Conservation (phyloP, 2,888 invertebrate species). For the Bursaphelenchus okinawaensis region DNA sequence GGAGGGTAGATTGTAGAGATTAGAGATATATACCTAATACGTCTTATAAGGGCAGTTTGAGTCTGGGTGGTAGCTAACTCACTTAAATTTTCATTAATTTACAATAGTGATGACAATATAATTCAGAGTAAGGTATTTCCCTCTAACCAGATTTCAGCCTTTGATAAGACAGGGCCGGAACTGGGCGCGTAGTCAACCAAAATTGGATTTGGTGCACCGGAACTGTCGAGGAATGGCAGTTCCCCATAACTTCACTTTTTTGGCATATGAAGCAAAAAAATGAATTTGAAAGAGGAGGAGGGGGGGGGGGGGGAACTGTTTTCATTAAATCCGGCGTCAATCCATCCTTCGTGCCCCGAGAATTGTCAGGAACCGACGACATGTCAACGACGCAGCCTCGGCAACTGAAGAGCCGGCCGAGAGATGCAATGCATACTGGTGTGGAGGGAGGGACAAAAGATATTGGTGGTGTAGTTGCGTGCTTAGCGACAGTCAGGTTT, state of each 20-base stretch:
- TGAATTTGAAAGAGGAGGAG: neutral
- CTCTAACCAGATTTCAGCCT: too few species aligned
- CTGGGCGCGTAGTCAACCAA: too few species aligned
- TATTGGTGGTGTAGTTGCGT: neutral
- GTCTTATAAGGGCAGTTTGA: too few species aligned
- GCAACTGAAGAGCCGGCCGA: neutral
- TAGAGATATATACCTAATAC: too few species aligned
- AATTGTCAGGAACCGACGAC: neutral
- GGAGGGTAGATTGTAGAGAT: neutral
- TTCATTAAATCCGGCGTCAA: neutral
- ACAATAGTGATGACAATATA: too few species aligned
- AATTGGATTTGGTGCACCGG: neutral
- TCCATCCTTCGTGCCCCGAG: neutral
- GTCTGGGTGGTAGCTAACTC: too few species aligned
- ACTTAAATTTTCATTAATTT: too few species aligned
- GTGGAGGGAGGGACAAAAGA: neutral
- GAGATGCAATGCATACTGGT: neutral
- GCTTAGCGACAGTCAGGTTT: neutral
- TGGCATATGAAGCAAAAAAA: neutral
- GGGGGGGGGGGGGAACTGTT: neutral
- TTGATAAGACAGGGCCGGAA: too few species aligned
- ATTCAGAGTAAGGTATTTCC: too few species aligned
- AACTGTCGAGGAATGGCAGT: neutral
- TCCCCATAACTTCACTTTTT: neutral
- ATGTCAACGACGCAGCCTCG: neutral